These are phyloP conservation scores for Seira ritae DNA, from an alignment of 2,888 invertebrate species.

Conservation along the genomic window DNA sequence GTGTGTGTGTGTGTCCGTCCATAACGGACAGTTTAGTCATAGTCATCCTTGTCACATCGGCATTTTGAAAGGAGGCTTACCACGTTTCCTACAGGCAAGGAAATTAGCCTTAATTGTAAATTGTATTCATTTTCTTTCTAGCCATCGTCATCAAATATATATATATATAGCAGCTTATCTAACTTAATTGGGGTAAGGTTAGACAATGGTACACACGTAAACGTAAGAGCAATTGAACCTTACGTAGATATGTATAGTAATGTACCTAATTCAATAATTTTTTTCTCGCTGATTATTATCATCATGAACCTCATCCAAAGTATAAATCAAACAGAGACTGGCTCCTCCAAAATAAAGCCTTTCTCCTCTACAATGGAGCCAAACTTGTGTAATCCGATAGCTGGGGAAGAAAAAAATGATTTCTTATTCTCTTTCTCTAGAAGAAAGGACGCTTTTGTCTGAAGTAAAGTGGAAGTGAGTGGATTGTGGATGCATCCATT, in stretches of 20 bases:
- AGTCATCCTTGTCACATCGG: no score
- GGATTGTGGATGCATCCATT: background rate
- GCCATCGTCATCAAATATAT: no score
- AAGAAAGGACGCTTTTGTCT: background rate
- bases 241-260: background rate
- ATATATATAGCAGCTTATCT: no score
- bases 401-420: background rate
- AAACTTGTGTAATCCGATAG: no score
- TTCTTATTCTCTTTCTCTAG: background rate
- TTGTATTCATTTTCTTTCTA: no score
- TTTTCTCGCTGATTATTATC: slow-evolving; percentile 5
- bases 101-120: no score
- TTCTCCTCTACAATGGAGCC: background rate
- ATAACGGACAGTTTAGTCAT: no score
- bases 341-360: slow-evolving; percentile 31
- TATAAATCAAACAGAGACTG: slow-evolving; percentile 59
- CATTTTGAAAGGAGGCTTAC: no score
- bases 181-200: background rate
- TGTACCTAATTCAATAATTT: background rate
- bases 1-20: no score
- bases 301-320: slow-evolving; percentile 19
- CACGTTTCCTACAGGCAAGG: no score
- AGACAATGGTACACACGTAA: background rate
- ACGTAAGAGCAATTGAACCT: background rate
- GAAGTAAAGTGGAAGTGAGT: background rate